These are phyloP conservation scores for Acanthosoma haemorrhoidale DNA, from an alignment of 2,888 invertebrate genomes.

Conservation along the genomic window DNA sequence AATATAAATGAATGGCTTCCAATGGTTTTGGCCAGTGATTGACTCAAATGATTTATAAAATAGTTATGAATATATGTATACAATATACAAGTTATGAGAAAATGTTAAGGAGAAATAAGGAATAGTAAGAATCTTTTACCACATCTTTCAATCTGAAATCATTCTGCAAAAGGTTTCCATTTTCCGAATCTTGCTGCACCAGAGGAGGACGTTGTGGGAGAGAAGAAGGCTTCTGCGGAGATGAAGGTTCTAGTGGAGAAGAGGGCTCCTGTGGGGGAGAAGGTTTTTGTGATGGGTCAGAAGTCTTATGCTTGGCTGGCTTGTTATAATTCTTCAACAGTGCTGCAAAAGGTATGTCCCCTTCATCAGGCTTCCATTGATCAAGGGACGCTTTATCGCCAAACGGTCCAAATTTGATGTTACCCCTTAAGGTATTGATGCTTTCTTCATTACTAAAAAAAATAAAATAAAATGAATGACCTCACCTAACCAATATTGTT, in stretches of 20 bases:
- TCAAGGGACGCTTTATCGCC: constrained; percentile 56
- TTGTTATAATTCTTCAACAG: constrained; percentile 49
- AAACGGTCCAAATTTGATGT: constrained; percentile 72
- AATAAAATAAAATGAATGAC: not conserved
- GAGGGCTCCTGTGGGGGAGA: constrained; percentile 35
- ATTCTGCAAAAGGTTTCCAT: constrained; percentile 52
- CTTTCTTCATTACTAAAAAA: constrained; percentile 56
- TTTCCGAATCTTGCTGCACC: constrained; percentile 45
- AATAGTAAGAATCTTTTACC: constrained; percentile 54
- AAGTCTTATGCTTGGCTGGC: constrained; percentile 42
- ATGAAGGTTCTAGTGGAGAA: constrained; percentile 34
- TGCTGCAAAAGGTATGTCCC: constrained; percentile 63
- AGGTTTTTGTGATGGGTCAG: constrained; percentile 36
- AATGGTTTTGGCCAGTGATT: too few relatives aligned
- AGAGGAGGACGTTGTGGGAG: constrained; percentile 27
- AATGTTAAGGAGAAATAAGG: too few relatives aligned
- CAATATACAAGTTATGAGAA: too few relatives aligned
- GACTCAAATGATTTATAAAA: too few relatives aligned
- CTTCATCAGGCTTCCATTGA: too few relatives aligned
- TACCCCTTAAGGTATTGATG: constrained; percentile 63
- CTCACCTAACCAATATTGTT: too few relatives aligned
- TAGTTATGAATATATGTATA: too few relatives aligned
- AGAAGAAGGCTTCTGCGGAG: constrained; percentile 20
- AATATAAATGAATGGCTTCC: too few relatives aligned
- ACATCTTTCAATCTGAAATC: constrained; percentile 68